Conservation (phyloP, 2,113 vertebrate genomes). For the Eudyptes chrysolophus region DNA sequence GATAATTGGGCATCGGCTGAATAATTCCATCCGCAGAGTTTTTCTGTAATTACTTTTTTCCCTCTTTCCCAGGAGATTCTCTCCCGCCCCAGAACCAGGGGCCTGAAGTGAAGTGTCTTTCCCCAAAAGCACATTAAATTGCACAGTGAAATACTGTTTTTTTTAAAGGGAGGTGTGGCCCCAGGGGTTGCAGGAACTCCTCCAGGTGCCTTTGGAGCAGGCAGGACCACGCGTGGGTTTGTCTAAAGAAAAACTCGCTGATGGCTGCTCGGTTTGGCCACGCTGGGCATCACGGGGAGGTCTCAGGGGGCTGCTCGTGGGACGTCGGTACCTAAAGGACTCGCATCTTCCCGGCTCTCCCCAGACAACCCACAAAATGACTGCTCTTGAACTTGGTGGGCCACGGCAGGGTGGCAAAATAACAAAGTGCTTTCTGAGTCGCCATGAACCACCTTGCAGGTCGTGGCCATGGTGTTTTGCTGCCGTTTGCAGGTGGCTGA, state of each 20-base stretch:
- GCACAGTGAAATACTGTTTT: too few species aligned
- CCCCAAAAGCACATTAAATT: background rate
- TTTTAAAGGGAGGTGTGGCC: background rate
- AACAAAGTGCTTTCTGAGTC: too few species aligned
- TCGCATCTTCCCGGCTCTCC: background rate
- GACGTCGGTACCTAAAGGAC: rapidly evolving
- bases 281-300: rapidly evolving
- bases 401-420: background rate
- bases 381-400: background rate
- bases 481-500: background rate
- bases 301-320: background rate
- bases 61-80: background rate
- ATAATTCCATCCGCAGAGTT: rapidly evolving
- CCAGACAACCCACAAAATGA: too few species aligned
- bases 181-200: background rate
- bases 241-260: background rate
- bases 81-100: background rate
- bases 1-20: rapidly evolving
- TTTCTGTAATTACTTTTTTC: too few species aligned
- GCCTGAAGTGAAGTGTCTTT: background rate
- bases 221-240: rapidly evolving
- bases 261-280: rapidly evolving
- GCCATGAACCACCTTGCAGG: rapidly evolving
- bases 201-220: background rate
- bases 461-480: rapidly evolving